A percentile compares a stretch with the other conserved stretches of the same genome.
Conservation (phyloP, 2,113 vertebrate genomes). For the Otis tarda region DNA sequence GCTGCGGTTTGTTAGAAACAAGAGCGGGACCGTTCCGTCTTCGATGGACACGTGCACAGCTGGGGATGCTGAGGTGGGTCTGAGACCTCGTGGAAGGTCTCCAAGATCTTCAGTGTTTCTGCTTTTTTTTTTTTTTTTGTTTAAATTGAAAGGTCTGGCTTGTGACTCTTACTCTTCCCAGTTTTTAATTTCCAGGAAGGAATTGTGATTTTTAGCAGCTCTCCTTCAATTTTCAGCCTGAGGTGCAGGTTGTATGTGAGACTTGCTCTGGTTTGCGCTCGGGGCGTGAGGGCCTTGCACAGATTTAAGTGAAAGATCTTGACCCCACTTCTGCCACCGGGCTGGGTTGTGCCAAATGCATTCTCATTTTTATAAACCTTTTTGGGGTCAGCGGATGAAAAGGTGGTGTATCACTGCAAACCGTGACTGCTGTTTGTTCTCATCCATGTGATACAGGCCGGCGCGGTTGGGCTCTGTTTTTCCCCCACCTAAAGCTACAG, state of each 20-base stretch:
- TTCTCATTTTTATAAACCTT: not conserved
- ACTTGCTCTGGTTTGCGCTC: rapidly evolving
- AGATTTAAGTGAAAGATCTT: no score
- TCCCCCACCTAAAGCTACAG: not conserved
- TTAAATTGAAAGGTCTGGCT: not conserved
- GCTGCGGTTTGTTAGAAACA: not conserved
- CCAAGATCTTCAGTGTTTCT: not conserved
- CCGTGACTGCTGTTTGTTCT: rapidly evolving
- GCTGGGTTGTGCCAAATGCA: no score
- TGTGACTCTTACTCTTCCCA: not conserved
- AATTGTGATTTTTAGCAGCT: not conserved
- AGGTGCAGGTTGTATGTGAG: not conserved
- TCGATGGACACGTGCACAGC: rapidly evolving
- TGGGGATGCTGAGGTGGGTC: not conserved
- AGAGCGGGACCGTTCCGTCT: not conserved
- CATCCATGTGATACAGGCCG: rapidly evolving
- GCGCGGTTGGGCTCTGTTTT: rapidly evolving
- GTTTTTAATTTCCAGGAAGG: not conserved
- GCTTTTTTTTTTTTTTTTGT: not conserved
- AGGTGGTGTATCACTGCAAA: no score
- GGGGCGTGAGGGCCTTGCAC: not conserved
- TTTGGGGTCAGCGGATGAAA: not conserved
- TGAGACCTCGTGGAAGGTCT: not conserved
- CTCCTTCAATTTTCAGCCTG: not conserved
- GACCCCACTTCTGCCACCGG: not conserved